Evolutionary conservation across 2,113 vertebrate species (phyloP).

Genomic region (Lanius ludovicianus): DNA sequence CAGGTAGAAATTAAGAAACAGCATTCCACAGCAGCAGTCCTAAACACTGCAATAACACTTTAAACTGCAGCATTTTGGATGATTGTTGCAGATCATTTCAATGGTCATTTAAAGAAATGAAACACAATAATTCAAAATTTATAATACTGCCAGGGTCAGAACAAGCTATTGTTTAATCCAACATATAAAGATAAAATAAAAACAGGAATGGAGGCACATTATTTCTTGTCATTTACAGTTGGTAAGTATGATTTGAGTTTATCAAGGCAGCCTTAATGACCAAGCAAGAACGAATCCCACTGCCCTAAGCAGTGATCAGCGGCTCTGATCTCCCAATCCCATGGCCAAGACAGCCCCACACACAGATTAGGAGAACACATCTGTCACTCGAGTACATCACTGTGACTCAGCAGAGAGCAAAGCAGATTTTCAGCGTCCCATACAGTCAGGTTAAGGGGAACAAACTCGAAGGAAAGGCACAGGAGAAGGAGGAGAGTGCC

Average conservation of each 20-base stretch:
- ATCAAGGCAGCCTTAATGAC: neutral
- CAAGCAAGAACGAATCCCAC: neutral
- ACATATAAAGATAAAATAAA: neutral
- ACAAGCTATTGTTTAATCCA: neutral
- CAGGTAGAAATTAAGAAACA: neutral
- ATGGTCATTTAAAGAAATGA: neutral
- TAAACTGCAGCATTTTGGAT: neutral
- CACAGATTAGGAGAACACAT: neutral
- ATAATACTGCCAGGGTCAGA: neutral
- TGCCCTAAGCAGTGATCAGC: neutral
- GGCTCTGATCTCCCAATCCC: neutral
- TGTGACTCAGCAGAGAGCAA: neutral
- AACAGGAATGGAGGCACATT: neutral
- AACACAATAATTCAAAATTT: neutral
- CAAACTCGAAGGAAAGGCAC: neutral
- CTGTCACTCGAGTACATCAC: neutral
- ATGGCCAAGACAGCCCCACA: neutral
- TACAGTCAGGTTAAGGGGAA: rapidly evolving
- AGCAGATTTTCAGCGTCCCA: neutral
- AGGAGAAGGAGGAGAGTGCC: neutral
- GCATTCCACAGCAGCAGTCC: neutral
- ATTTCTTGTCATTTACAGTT: neutral
- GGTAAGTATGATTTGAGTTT: neutral
- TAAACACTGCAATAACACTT: neutral
- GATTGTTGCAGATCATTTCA: neutral